A percentile compares a stretch with the other conserved stretches of the same genome.
Evolutionary conservation across 1,140 invertebrate species (phyloP).

Genomic region (Ips nitidus): DNA sequence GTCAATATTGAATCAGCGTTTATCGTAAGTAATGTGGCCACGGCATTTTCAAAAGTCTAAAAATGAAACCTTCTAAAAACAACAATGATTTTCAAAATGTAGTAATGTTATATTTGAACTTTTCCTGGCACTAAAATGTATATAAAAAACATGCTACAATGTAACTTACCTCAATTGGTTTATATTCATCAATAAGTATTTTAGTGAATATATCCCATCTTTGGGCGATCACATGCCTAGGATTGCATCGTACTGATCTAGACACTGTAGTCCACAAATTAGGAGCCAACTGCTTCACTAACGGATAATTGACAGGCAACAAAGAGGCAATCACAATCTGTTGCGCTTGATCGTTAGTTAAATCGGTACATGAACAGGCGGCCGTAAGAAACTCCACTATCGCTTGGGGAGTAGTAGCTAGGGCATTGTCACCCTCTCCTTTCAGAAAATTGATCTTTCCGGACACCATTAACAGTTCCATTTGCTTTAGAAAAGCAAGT

Average conservation of each 20-base stretch:
- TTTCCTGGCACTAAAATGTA: too few species aligned
- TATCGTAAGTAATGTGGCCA: constrained; percentile 64
- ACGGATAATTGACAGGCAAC: constrained; percentile 68
- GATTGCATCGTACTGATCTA: constrained; percentile 59
- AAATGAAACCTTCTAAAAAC: constrained; percentile 31
- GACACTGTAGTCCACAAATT: constrained; percentile 66
- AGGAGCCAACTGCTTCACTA: constrained; percentile 56
- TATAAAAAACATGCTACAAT: background rate
- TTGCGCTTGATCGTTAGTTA: constrained; percentile 56
- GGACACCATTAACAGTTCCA: constrained; percentile 59
- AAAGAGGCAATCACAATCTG: constrained; percentile 63
- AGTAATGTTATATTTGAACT: too few species aligned
- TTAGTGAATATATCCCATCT: constrained; percentile 60
- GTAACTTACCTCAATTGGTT: constrained; percentile 56
- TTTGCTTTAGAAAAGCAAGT: constrained; percentile 61
- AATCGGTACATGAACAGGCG: constrained; percentile 56
- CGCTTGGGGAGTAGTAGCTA: constrained; percentile 36
- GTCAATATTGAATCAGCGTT: constrained; percentile 68
- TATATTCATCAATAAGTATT: constrained; percentile 63
- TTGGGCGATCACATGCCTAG: constrained; percentile 59
- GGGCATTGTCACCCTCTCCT: constrained; percentile 27
- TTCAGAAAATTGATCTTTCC: constrained; percentile 54
- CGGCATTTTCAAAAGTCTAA: constrained; percentile 64
- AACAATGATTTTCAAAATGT: background rate
- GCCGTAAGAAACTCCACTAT: constrained; percentile 55